Percentiles rank a stretch among this genome's conserved stretches.
phyloP scores from a whole-genome alignment of 2,797 vertebrate species.

The Myotis vivesi region DNA sequence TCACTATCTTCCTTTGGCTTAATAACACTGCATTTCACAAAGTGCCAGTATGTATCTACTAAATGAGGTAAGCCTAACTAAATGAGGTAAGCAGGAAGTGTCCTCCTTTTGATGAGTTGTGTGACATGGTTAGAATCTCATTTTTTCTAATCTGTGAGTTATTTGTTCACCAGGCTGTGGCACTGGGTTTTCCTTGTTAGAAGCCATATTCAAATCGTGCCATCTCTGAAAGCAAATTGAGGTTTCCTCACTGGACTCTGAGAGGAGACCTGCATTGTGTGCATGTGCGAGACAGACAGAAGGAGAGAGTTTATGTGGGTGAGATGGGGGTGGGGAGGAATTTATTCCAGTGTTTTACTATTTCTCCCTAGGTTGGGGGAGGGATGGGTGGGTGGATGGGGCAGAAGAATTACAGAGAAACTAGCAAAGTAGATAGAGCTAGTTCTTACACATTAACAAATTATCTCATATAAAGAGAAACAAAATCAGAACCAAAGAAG shows the following conservation, averaged over 20 bases:
- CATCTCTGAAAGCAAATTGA: neutral
- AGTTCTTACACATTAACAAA: neutral
- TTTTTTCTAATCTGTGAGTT: neutral
- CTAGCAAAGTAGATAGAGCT: neutral
- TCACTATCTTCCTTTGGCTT: neutral
- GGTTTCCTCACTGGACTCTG: neutral
- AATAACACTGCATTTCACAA: neutral
- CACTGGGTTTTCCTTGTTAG: neutral
- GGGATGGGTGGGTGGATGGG: neutral
- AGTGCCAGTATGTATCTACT: neutral
- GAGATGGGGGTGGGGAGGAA: rapidly evolving
- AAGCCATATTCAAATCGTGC: neutral
- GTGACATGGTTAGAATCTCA: neutral
- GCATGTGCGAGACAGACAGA: rapidly evolving
- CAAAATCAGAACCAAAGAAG: neutral
- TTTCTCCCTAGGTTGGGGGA: neutral
- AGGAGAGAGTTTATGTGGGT: rapidly evolving
- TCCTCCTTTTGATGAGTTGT: too few species aligned
- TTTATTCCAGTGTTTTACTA: rapidly evolving
- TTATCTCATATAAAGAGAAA: neutral
- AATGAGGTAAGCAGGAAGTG: rapidly evolving
- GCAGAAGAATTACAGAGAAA: neutral
- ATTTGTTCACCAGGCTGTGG: neutral
- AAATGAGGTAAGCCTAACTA: too few species aligned
- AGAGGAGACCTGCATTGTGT: neutral